Base-by-base conservation (phyloP, 2,888 invertebrate genomes). In the Lathronympha strigana region DNA sequence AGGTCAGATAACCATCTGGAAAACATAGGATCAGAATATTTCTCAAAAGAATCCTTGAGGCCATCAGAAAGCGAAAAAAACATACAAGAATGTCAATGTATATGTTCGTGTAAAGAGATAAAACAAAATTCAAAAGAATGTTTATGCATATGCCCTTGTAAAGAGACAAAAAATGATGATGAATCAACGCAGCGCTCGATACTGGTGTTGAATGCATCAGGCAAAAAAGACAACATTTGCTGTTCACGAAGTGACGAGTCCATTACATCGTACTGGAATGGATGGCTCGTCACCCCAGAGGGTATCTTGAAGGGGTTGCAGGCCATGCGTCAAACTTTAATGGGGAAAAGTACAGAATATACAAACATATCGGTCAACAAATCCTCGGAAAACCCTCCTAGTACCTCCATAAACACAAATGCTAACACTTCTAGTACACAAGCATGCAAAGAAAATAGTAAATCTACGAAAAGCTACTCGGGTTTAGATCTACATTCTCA, bases 251-350 rank as follows among this genome's bases (percentile, higher is more conserved):
- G 28, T 51, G 31, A 33, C 13, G 13, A 1, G 2, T 6, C 11
- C 13, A 8, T 19, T 8, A 17, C 23, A 0, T 2, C 13, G 11
- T 17, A 28, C 13, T 17, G 6, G 8, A 28, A 15, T n/a, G 15
- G 6, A 17, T 43, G 55, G 55, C 11, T 43, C 17, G 23, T 55
- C 17, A 28, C 55, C 6, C 43, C 55, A 1, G 55, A 55, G 17
- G 54, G 25, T 23, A 40, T 55, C 11, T 15, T 28, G 28, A 55
- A 19, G 13, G 40, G 28, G 3, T 28, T 55, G 19, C 28, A 28
- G 28, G 55, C 43, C 6, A 8, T 55, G 28, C 40, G 25, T 11
- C 40, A 31, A 8, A 55, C 13, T 17, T 55, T 55, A 13, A 15
- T 55, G 25, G 40, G 40, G 2, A 25, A 25, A 40, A 25, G 9